Evolutionary conservation across 2,113 vertebrate genomes (phyloP), one percentile per base, ranked within the genome.

Genomic region (Promerops cafer): DNA sequence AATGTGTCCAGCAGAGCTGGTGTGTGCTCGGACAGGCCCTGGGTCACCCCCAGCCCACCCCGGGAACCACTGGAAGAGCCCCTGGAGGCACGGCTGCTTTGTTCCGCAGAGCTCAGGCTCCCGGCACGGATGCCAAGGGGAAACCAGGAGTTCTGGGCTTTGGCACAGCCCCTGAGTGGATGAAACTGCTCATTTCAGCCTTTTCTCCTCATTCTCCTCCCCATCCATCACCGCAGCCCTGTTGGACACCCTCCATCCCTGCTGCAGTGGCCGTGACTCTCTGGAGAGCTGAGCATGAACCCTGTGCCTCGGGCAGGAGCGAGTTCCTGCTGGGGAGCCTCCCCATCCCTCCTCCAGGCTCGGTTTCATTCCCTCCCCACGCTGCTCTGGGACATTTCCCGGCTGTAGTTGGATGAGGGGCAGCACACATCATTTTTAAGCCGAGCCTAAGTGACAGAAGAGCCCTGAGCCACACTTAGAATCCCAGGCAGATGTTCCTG

Each of bases 41-140:
- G 45, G 13, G 79, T 53, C 80, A 68, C 37, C 68, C 84, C 60
- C 23, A 35, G 42, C 1, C 19, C 54, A 6, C 13, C 6, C 21
- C 0, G 1, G 3, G 33, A 39, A 16, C 10, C 37, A 7, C 39
- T 4, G 39, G 19, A 45, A 9, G 24, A 68, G n/a, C 45, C 11
- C 56, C 39, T 53, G 4, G 1, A 13, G 53, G 24, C 30, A 7
- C 1, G 0, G 49, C 53, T 12, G 64, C 52, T 66, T n/a, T 75
- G 33, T 22, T 44, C 28, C 0, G 65, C 77, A n/a, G 3, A 72
- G 49, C 60, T 87, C 61, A 3, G 14, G 63, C 42, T 87, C 53
- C 76, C 0, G 0, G 31, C 8, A 0, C 0, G 0, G 5, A 17
- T 53, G 50, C 59, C 82, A 81, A 72, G 44, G 7, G 22, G 17